A percentile compares a stretch with the other conserved stretches of the same genome.
These are phyloP conservation scores for Halictus quadricinctus DNA, from an alignment of 2,888 invertebrate species.

Conservation along the genomic window DNA sequence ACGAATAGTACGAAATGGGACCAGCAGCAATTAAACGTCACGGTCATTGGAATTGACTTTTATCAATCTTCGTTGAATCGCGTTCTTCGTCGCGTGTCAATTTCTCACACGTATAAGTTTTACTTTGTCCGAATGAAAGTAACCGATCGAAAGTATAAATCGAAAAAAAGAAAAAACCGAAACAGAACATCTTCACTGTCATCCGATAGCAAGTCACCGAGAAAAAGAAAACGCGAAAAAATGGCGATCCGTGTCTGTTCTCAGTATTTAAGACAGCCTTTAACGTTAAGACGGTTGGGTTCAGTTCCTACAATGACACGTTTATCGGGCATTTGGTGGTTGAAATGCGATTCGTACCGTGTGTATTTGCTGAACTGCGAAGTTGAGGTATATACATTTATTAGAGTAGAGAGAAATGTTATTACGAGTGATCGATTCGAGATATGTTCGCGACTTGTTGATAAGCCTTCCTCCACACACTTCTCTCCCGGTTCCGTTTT, in stretches of 20 bases:
- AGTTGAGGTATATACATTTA: constrained; percentile 56
- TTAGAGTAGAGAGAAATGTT: constrained; percentile 60
- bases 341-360: constrained; percentile 70
- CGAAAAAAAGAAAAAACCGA: background rate
- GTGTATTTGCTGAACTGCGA: constrained; percentile 70
- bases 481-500: constrained; percentile 37
- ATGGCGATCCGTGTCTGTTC: constrained; percentile 46
- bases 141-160: constrained; percentile 11
- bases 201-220: constrained; percentile 50
- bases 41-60: constrained; percentile 46
- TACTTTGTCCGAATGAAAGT: background rate
- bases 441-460: constrained; percentile 61
- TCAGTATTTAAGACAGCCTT: constrained; percentile 67
- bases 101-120: background rate
- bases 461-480: constrained; percentile 42
- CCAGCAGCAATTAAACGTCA: constrained; percentile 45
- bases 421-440: constrained; percentile 58
- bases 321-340: constrained; percentile 74
- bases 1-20: constrained; percentile 48
- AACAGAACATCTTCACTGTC: constrained; percentile 33
- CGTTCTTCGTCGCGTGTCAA: background rate
- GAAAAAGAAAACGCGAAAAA: background rate
- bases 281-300: constrained; percentile 71
- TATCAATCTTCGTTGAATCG: constrained; percentile 18
- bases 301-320: constrained; percentile 76